These are phyloP conservation scores for Umimayanthus chanpuru DNA, from an alignment of 92 coral and sea anemone genomes.

Conservation along the genomic window DNA sequence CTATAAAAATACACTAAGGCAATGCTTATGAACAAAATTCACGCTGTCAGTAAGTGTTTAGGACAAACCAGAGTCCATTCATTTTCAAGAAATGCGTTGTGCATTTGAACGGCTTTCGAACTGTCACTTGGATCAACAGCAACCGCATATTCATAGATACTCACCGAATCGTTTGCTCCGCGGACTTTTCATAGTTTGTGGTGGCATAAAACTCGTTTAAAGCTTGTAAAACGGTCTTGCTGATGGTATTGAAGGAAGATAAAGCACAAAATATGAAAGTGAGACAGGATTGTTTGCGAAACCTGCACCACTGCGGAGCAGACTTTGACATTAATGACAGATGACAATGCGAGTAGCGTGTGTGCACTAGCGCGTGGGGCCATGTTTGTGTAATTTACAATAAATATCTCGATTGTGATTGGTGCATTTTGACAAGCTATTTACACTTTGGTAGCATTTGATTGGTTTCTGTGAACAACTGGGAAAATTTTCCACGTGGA, in stretches of 20 bases:
- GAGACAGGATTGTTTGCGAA: slow-evolving; percentile 91
- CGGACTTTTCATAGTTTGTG: slow-evolving; percentile 76
- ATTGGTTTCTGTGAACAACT: slow-evolving; percentile 90
- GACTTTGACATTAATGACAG: slow-evolving; percentile 99
- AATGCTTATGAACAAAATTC: neutral
- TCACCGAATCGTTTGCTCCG: slow-evolving; percentile 86
- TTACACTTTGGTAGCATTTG: slow-evolving; percentile 89
- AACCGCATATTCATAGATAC: slow-evolving; percentile 47
- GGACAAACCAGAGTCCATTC: slow-evolving; percentile 78
- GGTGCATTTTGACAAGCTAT: slow-evolving; percentile 93
- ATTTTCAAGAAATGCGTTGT: slow-evolving; percentile 79
- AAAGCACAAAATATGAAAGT: slow-evolving; percentile 35
- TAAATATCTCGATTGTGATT: slow-evolving; percentile 77
- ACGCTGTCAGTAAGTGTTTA: slow-evolving; percentile 1
- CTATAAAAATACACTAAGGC: neutral
- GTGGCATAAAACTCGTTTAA: slow-evolving; percentile 66
- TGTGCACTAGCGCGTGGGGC: slow-evolving; percentile 93
- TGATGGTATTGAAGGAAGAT: neutral
- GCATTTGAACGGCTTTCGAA: slow-evolving; percentile 82
- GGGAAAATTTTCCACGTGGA: slow-evolving; percentile 98
- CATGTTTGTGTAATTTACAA: slow-evolving; percentile 98
- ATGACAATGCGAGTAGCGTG: slow-evolving; percentile 84
- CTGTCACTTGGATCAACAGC: slow-evolving; percentile 62
- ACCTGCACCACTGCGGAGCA: slow-evolving; percentile 94
- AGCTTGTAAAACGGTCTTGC: neutral